phyloP scores from a whole-genome alignment of 1,140 invertebrate genomes.

The Cydia strobilella region DNA sequence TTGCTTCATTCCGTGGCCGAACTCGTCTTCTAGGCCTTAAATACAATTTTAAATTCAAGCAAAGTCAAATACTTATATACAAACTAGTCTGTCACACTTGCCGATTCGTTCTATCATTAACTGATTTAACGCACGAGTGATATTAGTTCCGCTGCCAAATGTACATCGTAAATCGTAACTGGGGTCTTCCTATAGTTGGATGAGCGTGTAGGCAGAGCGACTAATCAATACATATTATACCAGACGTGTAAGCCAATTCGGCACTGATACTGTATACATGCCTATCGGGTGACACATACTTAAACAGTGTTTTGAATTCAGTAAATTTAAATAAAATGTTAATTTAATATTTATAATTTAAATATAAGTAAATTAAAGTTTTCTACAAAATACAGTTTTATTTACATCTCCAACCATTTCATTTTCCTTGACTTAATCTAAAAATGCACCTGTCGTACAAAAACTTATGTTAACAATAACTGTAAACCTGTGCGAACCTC shows the following conservation, averaged over 20 bases:
- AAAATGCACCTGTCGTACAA: no score
- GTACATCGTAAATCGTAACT: not conserved
- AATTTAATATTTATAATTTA: not conserved
- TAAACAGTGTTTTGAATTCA: not conserved
- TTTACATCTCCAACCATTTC: not conserved
- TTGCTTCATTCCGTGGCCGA: no score
- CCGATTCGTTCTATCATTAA: not conserved
- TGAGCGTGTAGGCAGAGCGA: not conserved
- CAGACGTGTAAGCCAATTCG: not conserved
- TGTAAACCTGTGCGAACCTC: no score
- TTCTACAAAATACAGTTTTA: slow-evolving; percentile 12
- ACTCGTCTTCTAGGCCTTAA: no score
- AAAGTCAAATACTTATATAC: not conserved
- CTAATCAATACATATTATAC: not conserved
- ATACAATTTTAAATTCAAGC: no score
- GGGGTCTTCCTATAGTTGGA: not conserved
- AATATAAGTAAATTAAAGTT: slow-evolving; percentile 22
- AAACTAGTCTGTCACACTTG: slow-evolving; percentile 14
- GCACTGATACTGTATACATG: not conserved
- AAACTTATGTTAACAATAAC: no score
- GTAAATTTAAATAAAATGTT: not conserved
- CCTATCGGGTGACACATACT: not conserved
- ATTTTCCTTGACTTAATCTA: no score
- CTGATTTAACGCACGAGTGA: not conserved
- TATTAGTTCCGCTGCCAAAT: not conserved